These are phyloP conservation scores for Sceloporus tristichus DNA, from an alignment of 2,113 vertebrate genomes.

Conservation along the genomic window DNA sequence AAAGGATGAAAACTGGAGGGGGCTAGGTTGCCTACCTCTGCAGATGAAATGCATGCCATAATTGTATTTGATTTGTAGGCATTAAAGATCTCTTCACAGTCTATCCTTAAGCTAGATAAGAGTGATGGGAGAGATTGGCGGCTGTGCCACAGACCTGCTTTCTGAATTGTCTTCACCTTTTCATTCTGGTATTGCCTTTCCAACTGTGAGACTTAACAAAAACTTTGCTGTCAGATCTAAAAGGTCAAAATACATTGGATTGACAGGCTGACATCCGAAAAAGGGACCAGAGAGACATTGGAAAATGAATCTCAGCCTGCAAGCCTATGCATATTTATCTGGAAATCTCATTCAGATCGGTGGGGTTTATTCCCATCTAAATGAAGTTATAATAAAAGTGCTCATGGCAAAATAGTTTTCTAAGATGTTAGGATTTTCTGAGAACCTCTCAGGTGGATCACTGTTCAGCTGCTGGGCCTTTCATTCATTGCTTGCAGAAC, in stretches of 20 bases:
- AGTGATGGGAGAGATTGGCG: background rate
- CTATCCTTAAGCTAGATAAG: background rate
- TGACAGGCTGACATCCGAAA: background rate
- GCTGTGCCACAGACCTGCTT: slow-evolving; percentile 23
- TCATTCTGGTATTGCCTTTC: slow-evolving; percentile 5
- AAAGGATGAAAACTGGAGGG: too few relatives aligned
- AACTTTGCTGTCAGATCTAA: slow-evolving; percentile 9
- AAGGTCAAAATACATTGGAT: background rate
- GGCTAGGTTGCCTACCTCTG: too few relatives aligned
- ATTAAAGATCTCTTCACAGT: background rate
- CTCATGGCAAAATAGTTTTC: background rate
- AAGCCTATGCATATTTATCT: slow-evolving; percentile 5
- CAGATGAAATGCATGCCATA: slow-evolving; percentile 5
- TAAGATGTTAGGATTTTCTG: slow-evolving; percentile 18
- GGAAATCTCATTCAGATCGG: background rate
- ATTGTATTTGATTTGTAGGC: background rate
- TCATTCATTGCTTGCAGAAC: background rate
- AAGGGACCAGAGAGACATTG: background rate
- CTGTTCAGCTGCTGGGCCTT: slow-evolving; percentile 5
- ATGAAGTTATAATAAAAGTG: background rate
- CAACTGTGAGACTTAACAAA: background rate
- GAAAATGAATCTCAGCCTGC: slow-evolving; percentile 1
- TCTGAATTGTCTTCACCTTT: slow-evolving; percentile 44
- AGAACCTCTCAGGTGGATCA: background rate
- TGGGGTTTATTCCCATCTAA: background rate